A percentile compares a stretch with the other conserved stretches of the same genome.
These are phyloP conservation scores for Therioaphis trifolii DNA, from an alignment of 2,888 invertebrate species.

Conservation along the genomic window DNA sequence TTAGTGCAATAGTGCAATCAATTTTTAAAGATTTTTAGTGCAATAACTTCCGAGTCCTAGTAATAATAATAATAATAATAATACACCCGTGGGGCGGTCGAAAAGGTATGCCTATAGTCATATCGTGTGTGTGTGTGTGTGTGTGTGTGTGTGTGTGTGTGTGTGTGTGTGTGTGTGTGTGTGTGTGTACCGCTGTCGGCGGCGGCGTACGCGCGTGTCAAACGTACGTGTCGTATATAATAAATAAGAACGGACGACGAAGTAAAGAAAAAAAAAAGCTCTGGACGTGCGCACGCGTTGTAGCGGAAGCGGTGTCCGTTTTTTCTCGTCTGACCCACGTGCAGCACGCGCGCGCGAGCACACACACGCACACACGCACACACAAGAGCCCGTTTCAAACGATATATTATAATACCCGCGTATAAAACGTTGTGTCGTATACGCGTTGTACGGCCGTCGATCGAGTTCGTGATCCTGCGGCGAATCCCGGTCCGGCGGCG, in stretches of 20 bases:
- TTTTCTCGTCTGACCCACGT: background rate
- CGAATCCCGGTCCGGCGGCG: conserved; percentile 1
- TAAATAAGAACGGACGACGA: background rate
- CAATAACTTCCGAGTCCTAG: no score
- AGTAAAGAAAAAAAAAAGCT: background rate
- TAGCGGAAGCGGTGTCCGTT: background rate
- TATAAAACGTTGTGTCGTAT: background rate
- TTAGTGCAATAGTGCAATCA: no score
- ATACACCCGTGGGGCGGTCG: no score
- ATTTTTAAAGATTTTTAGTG: no score
- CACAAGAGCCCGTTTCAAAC: background rate
- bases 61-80: no score
- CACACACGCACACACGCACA: no score
- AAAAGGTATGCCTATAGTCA: no score
- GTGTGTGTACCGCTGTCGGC: no score
- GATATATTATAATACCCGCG: background rate
- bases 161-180: no score
- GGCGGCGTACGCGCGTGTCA: background rate
- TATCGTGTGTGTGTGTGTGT: no score
- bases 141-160: no score
- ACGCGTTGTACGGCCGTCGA: background rate
- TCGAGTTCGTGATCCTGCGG: conserved; percentile 27
- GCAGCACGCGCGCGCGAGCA: no score
- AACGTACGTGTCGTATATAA: background rate
- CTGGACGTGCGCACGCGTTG: background rate